A percentile compares a stretch with the other conserved stretches of the same genome.
phyloP scores from a whole-genome alignment of 2,797 vertebrate species.

The Cuculus canorus region DNA sequence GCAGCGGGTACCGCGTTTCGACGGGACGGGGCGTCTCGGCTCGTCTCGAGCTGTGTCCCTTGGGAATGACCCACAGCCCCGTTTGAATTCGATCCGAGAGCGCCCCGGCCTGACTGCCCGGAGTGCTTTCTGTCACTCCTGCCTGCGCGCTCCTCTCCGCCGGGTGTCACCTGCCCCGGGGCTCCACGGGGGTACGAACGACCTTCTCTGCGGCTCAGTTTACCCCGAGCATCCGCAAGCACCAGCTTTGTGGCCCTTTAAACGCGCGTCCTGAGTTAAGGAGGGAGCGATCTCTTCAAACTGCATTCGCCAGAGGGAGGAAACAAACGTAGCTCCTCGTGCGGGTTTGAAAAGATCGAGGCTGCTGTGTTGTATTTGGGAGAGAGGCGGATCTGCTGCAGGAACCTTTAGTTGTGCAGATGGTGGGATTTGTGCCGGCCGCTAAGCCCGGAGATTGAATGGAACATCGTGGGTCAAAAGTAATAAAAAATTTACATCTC shows the following conservation, averaged over 20 bases:
- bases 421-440: slow-evolving; percentile 42
- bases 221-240: too few species aligned
- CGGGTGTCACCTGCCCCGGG: too few species aligned
- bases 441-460: slow-evolving; percentile 35
- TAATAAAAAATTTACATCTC: not conserved
- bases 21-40: not conserved
- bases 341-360: too few species aligned
- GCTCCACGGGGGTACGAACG: fast-evolving
- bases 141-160: not conserved
- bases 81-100: not conserved
- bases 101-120: not conserved
- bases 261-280: not conserved
- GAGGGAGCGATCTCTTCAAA: not conserved
- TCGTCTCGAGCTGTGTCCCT: too few species aligned
- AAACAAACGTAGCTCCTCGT: not conserved
- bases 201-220: too few species aligned
- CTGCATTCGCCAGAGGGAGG: not conserved
- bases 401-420: not conserved
- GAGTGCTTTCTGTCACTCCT: not conserved
- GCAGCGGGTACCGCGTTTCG: too few species aligned
- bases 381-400: not conserved
- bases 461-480: not conserved
- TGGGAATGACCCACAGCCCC: not conserved
- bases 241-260: too few species aligned
- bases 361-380: not conserved